A percentile compares a stretch with the other conserved stretches of the same genome.
These are phyloP conservation scores for Penelope pileata DNA, from an alignment of 2,113 vertebrate species.

Conservation along the genomic window DNA sequence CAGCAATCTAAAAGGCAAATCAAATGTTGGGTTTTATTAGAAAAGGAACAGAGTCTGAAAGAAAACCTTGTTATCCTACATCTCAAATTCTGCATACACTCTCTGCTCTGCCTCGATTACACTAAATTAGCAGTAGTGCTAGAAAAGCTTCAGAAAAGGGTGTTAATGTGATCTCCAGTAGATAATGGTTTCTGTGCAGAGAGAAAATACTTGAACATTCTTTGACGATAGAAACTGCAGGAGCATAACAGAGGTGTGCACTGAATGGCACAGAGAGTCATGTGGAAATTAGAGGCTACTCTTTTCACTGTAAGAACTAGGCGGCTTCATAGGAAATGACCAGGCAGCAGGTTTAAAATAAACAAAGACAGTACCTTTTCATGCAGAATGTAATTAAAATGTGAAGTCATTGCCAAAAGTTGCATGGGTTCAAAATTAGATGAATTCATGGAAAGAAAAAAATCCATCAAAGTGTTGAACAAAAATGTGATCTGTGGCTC, in stretches of 20 bases:
- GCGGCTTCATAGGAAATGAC: neutral
- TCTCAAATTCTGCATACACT: neutral
- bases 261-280: neutral
- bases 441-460: conserved; percentile 60
- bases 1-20: neutral
- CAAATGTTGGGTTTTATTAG: neutral
- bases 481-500: conserved; percentile 2
- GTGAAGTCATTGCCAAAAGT: conserved; percentile 32
- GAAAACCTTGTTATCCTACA: neutral
- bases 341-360: conserved; percentile 33
- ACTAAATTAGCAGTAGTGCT: neutral
- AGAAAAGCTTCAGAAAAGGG: neutral
- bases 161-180: neutral
- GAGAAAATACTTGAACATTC: neutral
- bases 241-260: neutral
- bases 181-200: neutral
- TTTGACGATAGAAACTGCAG: neutral
- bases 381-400: conserved; percentile 17
- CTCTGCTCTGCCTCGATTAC: neutral
- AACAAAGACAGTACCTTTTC: neutral
- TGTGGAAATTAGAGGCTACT: neutral
- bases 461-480: conserved; percentile 11
- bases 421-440: conserved; percentile 41
- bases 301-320: neutral
- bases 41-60: neutral